Conservation (phyloP, 2,797 vertebrate species). For the Neopelma chrysocephalum region DNA sequence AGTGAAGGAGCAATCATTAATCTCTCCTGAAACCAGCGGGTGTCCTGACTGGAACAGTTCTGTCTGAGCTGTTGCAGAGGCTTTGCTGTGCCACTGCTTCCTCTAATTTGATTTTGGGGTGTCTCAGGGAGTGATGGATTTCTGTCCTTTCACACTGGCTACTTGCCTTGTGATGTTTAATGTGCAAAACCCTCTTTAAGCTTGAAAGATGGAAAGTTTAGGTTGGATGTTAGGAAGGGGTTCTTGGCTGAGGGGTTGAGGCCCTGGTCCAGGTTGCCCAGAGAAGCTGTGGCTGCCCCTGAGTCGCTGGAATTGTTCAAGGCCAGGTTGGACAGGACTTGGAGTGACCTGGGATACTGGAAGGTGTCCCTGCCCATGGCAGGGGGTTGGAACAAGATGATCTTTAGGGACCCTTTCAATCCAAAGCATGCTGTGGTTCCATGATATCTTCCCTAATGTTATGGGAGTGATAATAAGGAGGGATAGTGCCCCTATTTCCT, state of each 20-base stretch:
- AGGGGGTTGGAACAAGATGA: background rate
- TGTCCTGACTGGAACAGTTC: background rate
- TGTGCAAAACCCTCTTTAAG: background rate
- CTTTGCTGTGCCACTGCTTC: background rate
- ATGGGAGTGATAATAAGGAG: background rate
- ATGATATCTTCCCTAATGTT: accelerated
- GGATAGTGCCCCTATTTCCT: background rate
- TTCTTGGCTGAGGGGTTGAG: background rate
- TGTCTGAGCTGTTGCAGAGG: background rate
- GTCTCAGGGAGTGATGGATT: background rate
- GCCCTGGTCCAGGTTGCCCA: background rate
- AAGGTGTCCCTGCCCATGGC: background rate
- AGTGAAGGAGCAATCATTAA: background rate
- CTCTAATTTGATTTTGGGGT: background rate
- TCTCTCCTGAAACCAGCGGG: background rate
- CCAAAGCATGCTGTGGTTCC: background rate
- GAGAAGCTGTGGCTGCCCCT: background rate
- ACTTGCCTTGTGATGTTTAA: background rate
- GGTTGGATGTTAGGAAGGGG: background rate
- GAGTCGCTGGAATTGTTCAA: background rate
- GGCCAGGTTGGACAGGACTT: accelerated
- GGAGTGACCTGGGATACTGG: accelerated
- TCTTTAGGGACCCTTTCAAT: background rate
- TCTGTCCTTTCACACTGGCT: background rate
- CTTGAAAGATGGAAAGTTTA: background rate